phyloP scores from a whole-genome alignment of 2,113 vertebrate species.

The Passer montanus region DNA sequence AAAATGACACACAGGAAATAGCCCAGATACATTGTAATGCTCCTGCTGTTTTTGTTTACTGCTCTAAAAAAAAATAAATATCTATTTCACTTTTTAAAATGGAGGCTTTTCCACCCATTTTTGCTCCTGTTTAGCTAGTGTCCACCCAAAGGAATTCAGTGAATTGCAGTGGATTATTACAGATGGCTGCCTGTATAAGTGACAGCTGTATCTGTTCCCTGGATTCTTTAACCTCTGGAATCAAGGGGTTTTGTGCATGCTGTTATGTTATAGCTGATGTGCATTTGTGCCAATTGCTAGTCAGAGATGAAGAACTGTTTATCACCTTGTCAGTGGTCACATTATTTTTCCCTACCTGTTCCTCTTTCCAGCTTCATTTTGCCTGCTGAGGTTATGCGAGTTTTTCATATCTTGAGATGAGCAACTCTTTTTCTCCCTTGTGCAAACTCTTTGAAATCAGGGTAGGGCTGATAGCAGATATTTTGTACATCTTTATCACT shows the following conservation, averaged over 20 bases:
- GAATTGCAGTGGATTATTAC: background rate
- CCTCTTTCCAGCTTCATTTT: background rate
- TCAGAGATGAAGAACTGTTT: slow-evolving; percentile 1
- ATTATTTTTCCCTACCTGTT: background rate
- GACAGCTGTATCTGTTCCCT: background rate
- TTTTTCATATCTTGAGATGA: background rate
- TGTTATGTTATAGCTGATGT: background rate
- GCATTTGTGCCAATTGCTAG: background rate
- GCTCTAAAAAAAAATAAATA: background rate
- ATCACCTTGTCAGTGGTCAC: background rate
- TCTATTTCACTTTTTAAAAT: background rate
- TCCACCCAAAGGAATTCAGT: background rate
- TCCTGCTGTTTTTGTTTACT: background rate
- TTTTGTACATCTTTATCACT: background rate
- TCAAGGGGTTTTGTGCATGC: background rate
- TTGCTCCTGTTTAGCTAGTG: background rate
- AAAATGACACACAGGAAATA: background rate
- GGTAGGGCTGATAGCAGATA: background rate
- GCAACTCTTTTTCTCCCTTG: background rate
- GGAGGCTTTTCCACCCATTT: background rate
- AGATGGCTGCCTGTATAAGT: background rate
- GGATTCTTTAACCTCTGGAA: slow-evolving; percentile 35
- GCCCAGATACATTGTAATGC: background rate
- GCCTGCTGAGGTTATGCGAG: background rate
- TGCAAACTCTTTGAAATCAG: background rate